Conservation (phyloP, 2,797 vertebrate species). For the Podarcis lilfordi region DNA sequence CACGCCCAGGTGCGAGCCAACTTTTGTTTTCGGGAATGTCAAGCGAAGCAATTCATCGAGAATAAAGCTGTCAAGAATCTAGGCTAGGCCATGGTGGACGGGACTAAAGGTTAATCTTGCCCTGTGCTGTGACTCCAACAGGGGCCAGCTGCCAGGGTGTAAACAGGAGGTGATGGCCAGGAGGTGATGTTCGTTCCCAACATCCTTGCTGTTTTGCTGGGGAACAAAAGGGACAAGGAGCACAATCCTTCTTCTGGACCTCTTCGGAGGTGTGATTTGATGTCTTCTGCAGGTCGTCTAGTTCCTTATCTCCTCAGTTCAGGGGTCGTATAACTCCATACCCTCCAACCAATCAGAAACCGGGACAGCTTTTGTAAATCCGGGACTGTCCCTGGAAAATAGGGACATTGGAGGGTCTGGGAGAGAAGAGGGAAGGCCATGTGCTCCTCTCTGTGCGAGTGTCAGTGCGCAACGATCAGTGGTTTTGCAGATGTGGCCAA, state of each 20-base stretch:
- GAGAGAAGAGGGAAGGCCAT: not conserved
- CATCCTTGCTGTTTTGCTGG: not conserved
- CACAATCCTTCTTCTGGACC: not conserved
- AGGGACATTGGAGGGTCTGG: no score
- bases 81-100: no score
- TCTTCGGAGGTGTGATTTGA: not conserved
- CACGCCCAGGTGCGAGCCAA: not conserved
- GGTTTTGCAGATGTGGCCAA: not conserved
- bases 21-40: not conserved
- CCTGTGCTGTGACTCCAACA: not conserved
- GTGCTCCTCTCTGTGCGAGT: rapidly evolving
- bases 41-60: not conserved
- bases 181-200: not conserved
- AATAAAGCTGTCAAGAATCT: no score
- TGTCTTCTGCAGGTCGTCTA: no score
- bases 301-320: no score
- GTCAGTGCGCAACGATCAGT: not conserved
- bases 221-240: not conserved
- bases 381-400: no score
- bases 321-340: no score
- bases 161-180: not conserved
- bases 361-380: no score
- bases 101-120: not conserved
- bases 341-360: no score
- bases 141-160: not conserved